Base-by-base conservation (phyloP, 2,797 vertebrate species). In the Poliocrania exsul region DNA sequence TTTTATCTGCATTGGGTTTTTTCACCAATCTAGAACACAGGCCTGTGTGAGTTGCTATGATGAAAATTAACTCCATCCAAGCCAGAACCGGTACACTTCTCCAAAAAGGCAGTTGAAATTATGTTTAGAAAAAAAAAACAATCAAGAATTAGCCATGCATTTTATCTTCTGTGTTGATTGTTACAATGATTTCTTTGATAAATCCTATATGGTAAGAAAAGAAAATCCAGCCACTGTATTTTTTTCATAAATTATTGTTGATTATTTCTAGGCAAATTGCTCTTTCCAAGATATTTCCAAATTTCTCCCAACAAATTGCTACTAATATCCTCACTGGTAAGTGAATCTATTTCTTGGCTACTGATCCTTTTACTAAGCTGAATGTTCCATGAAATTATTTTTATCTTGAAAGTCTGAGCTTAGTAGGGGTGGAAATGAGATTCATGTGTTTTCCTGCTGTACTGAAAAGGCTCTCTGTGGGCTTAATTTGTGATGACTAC, bases 41-140 rank as follows among this genome's bases (percentile, higher is more conserved):
- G 5, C 6, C 8, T 31, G 6, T 4, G 5, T 1, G 3, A 85
- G 9, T 2, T 78, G 12, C 38, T 78, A 2, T 26, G n/a, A 84
- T 40, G 29, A 61, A 84, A 86, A 53, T 29, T 46, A 46, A 29
- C 6, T 81, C 19, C 20, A 50, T 40, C 11, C 6, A n/a, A 57
- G 12, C 0, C 16, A 67, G 42, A 66, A 2, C 6, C 7, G 28
- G 3, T 6, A 33, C 9, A 17, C 7, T 4, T 42, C 26, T 57
- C 20, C 20, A 56, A 9, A 56, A 3, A 75, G 6, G 13, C 13
- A 67, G 4, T 13, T 3, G 6, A 58, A 81, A 65, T 13, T 7
- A 1, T 18, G 3, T 54, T 44, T 40, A 5, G 29, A 1, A 40
- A 37, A 28, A 33, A 35, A 56, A 31, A 15, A 8, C 24, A 19